Conservation (phyloP, 2,113 vertebrate genomes). For the Myocastor coypus region DNA sequence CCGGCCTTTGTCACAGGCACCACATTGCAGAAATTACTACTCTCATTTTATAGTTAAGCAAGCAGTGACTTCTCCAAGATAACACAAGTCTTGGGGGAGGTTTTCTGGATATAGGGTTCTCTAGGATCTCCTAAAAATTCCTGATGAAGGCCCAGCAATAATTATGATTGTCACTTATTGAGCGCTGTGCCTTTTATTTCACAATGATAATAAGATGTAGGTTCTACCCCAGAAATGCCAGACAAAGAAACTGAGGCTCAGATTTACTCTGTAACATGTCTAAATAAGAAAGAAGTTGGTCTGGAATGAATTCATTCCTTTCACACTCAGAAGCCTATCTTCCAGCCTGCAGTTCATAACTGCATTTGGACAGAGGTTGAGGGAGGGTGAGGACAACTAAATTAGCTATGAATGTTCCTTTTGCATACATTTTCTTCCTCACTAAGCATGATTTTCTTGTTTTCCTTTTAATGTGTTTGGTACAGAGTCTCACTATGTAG, state of each 20-base stretch:
- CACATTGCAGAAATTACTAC: background rate
- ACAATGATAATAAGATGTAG: background rate
- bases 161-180: background rate
- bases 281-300: background rate
- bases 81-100: background rate
- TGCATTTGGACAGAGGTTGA: background rate
- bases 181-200: background rate
- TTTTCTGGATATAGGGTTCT: background rate
- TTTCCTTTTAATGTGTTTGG: too few species aligned
- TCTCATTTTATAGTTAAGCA: background rate
- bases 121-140: background rate
- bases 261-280: background rate
- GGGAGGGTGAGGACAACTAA: background rate
- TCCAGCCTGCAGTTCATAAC: background rate
- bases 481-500: too few species aligned
- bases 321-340: background rate
- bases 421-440: background rate
- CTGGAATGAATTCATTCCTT: background rate
- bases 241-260: background rate
- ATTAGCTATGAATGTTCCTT: background rate
- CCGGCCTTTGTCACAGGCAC: background rate
- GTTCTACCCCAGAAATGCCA: background rate
- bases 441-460: conserved; percentile 14
- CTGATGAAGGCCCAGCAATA: background rate
- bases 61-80: background rate